Base-by-base conservation (phyloP, 2,888 invertebrate species). In the Drosophila fulvimacula region DNA sequence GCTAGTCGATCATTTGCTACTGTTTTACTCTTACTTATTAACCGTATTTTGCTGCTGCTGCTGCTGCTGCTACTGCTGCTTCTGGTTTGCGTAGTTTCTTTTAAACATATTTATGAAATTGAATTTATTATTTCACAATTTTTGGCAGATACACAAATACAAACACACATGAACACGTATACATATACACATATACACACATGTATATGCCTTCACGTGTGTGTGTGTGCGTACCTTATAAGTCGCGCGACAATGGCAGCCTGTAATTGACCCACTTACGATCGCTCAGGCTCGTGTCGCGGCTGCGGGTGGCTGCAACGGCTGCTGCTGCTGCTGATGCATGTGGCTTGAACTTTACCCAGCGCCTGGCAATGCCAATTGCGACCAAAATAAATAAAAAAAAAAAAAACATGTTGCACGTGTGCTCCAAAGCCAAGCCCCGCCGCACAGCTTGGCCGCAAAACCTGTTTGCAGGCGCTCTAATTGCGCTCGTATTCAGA, bases 231-330 rank as follows among this genome's bases (percentile, higher is more conserved):
- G 30, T 51, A 49, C 69, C 61, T 66, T 63, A 69, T 66, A 70
- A 65, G 71, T 71, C 70, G 53, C 72, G 76, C 84, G 80, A 81
- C 81, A 82, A 82, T 70, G 73, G 73, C 73, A 81, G 86, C 79
- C 79, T 83, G 83, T 82, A 87, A 88, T 87, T 87, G 86, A 87
- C 86, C 86, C 86, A 87, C 77, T 86, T 86, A 62, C 56, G 39
- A 48, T 48, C 36, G 19, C 51, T 46, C 62, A 49, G 49, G 78
- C 48, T 46, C 60, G 46, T 34, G 39, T n/a, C 60, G 65, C 52
- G 61, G 56, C 62, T 48, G 63, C 76, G 71, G 73, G 61, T 62
- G 69, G 27, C 62, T 53, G 48, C 39, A 52, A 39, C 27, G 56
- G 55, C 39, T 34, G 42, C 19, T 15, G 41, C 51, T 51, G 52